Base-by-base conservation (phyloP, 2,888 invertebrate species). In the Lithosia quadra region DNA sequence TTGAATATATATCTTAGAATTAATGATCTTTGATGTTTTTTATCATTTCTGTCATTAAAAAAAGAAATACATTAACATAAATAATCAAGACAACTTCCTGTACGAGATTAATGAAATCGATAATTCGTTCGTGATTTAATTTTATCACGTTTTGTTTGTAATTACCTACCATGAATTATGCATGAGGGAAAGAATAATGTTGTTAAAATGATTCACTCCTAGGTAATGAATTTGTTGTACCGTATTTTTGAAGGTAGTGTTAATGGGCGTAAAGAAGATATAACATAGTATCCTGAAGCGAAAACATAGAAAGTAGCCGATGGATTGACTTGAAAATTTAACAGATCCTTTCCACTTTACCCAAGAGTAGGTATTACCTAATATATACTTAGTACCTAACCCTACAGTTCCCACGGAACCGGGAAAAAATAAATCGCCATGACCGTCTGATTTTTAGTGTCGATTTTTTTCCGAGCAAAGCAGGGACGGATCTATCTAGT, bases 401-500 rank as follows among this genome's bases (percentile, higher is more conserved):
- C 9, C 9, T 1, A 49, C n/a, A 49, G 8, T 18, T 49, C 49
- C n/a, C 49, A 49, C n/a, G 18, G n/a, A 9, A n/a, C n/a, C 49
- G 8, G 49, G n/a, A 49, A n/a, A 49, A n/a, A 2, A n/a, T 36
- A 2, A 5, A 8, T 43, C 1, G 43, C 43, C 43, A 39, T 39
- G 39, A 34, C 34, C 34, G 8, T 34, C 34, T 34, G 3, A 7
- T 34, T 34, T 34, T 2, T 28, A 34, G 4, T 10, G 10, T 11
- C 15, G 4, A 13, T 4, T 18, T 18, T 7, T 7, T 1, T 5
- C 7, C 49, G 49, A 57, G 28, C 58, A 28, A 65, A 70, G 69
- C 58, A 71, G 73, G 71, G 60, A 73, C 76, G 72, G 67, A 64
- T 57, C 70, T 71, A 73, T n/a, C 71, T 70, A 70, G 70, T 39